Conservation (phyloP, 2,113 vertebrate genomes). For the Bubo scandiacus region DNA sequence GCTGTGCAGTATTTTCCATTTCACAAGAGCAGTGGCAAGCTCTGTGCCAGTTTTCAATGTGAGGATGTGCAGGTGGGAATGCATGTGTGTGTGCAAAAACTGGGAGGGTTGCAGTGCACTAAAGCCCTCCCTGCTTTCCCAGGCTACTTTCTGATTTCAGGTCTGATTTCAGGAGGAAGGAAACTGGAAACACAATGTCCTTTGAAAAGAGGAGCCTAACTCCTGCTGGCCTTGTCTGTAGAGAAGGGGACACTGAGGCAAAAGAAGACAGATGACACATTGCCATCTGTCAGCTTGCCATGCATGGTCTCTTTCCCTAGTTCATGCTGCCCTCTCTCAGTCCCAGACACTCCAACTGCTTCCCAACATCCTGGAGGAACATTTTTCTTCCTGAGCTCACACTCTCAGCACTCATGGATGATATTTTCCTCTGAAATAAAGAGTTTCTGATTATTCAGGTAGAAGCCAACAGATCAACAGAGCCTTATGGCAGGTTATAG, state of each 20-base stretch:
- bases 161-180: background rate
- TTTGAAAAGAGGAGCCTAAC: background rate
- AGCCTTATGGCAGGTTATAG: background rate
- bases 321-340: background rate
- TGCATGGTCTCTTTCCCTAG: background rate
- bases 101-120: background rate
- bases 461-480: background rate
- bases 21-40: background rate
- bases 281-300: background rate
- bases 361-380: background rate
- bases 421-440: background rate
- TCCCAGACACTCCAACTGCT: background rate
- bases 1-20: constrained; percentile 37
- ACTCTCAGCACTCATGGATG: background rate
- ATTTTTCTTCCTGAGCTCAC: background rate
- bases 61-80: background rate
- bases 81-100: background rate
- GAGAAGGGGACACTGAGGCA: background rate
- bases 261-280: background rate
- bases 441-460: background rate
- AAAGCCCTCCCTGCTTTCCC: background rate
- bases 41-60: background rate
- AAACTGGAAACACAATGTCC: background rate
- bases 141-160: background rate
- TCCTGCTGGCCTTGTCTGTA: background rate